Evolutionary conservation across 2,888 invertebrate genomes (phyloP), one percentile per base, ranked within the genome.

Genomic region (Eupelmus urozonus): DNA sequence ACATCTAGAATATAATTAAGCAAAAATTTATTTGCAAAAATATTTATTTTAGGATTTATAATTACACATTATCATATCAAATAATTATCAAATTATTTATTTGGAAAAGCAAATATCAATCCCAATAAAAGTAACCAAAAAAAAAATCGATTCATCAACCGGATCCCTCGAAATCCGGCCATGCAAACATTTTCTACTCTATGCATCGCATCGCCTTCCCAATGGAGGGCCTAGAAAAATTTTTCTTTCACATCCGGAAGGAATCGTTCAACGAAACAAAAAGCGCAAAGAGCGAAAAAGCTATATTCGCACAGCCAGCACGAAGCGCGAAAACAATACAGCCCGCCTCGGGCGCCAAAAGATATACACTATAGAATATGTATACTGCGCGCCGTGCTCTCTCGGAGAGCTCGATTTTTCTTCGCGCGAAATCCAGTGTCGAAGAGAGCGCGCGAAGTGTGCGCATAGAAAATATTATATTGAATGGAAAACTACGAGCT

Each of bases 261-360:
- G 51, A 53, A 72, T 63, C 23, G 45, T 72, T 72, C 72, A 62
- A 45, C 2, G 45, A 53, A 53, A 34, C 16, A 34, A 63, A 53
- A 4, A 49, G 7, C 4, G 13, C 13, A 51, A 51, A 23, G 63
- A 63, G 45, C 5, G 9, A 45, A n/a, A 74, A 45, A 59, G 25
- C 18, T 29, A 45, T 2, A 2, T 13, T 7, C 16, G 9, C 13
- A 20, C 20, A 29, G n/a, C 25, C 25, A 60, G 27, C 53, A 23
- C 13, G 20, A 60, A 40, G 20, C 53, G 29, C 5, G 60, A 53
- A 75, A 69, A 76, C 69, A 76, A 76, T 69, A 45, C 42, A 60
- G 4, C 3, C 2, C n/a, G 69, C 60, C 75, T 62, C 53, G 42
- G 62, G 75, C n/a, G n/a, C 45, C 25, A 5, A 59, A 23, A 66